phyloP scores from a whole-genome alignment of 2,888 invertebrate species.

The Dioctria rufipes region DNA sequence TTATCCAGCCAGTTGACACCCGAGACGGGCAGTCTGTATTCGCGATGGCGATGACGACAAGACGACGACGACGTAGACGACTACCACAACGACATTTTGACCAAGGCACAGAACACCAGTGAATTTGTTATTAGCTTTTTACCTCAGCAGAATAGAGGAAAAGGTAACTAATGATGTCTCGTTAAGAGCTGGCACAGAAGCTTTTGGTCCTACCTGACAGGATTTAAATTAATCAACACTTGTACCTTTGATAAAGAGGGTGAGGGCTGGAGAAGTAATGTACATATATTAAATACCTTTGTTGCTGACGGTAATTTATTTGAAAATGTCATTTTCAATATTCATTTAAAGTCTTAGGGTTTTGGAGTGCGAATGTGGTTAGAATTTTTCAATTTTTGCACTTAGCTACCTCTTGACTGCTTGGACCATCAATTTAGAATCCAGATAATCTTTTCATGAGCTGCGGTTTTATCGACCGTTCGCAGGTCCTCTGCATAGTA shows the following conservation, averaged over 20 bases:
- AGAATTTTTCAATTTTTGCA: too few species aligned
- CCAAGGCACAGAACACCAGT: neutral
- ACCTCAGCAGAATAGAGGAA: neutral
- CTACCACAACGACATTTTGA: neutral
- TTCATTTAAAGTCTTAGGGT: too few species aligned
- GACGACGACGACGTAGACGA: too few species aligned
- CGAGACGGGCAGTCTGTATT: neutral
- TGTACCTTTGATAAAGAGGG: neutral
- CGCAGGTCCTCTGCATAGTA: too few species aligned
- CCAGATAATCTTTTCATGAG: too few species aligned
- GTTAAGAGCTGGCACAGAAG: slow-evolving; percentile 44
- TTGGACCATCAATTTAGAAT: too few species aligned
- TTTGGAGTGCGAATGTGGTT: too few species aligned
- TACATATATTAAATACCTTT: neutral
- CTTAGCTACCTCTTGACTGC: too few species aligned
- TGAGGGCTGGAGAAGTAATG: neutral
- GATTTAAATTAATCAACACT: slow-evolving; percentile 49
- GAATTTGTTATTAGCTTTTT: slow-evolving; percentile 38
- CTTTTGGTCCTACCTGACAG: slow-evolving; percentile 45
- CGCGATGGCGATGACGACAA: too few species aligned
- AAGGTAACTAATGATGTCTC: slow-evolving; percentile 47
- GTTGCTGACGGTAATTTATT: neutral
- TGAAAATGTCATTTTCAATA: neutral
- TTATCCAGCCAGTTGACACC: neutral
- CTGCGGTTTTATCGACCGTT: too few species aligned